These are phyloP conservation scores for Tethea ocularis DNA, from an alignment of 2,888 invertebrate species.

Conservation along the genomic window DNA sequence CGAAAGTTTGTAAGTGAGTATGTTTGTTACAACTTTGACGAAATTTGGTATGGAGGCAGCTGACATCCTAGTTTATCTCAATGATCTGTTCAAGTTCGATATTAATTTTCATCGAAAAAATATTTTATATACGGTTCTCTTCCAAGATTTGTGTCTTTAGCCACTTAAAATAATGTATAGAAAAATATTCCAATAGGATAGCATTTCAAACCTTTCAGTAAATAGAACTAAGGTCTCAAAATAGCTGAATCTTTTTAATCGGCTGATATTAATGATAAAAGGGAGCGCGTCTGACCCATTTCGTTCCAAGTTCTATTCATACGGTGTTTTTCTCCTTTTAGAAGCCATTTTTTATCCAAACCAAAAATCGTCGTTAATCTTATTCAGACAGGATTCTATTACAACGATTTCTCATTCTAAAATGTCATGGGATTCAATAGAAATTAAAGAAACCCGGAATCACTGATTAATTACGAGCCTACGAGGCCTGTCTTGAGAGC, in stretches of 20 bases:
- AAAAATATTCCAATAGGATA: too few relatives aligned
- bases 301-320: slow-evolving; percentile 39
- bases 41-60: too few relatives aligned
- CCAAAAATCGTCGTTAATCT: slow-evolving; percentile 56
- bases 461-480: slow-evolving; percentile 60
- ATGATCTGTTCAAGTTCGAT: too few relatives aligned
- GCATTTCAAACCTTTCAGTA: too few relatives aligned
- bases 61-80: too few relatives aligned
- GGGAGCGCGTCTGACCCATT: slow-evolving; percentile 21
- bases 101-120: too few relatives aligned
- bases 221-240: neutral
- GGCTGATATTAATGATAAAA: slow-evolving; percentile 43
- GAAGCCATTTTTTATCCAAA: slow-evolving; percentile 49
- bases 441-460: slow-evolving; percentile 47
- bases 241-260: slow-evolving; percentile 29
- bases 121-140: too few relatives aligned
- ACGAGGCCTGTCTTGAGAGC: slow-evolving; percentile 42
- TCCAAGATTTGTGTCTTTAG: too few relatives aligned
- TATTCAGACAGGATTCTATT: slow-evolving; percentile 56
- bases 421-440: slow-evolving; percentile 62
- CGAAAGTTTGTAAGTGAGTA: too few relatives aligned
- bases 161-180: too few relatives aligned
- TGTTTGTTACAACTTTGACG: too few relatives aligned
- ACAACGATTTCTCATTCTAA: slow-evolving; percentile 67
- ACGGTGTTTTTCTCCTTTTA: slow-evolving; percentile 41